phyloP scores from a whole-genome alignment of 2,797 vertebrate species.

The Dromococcyx pavoninus region DNA sequence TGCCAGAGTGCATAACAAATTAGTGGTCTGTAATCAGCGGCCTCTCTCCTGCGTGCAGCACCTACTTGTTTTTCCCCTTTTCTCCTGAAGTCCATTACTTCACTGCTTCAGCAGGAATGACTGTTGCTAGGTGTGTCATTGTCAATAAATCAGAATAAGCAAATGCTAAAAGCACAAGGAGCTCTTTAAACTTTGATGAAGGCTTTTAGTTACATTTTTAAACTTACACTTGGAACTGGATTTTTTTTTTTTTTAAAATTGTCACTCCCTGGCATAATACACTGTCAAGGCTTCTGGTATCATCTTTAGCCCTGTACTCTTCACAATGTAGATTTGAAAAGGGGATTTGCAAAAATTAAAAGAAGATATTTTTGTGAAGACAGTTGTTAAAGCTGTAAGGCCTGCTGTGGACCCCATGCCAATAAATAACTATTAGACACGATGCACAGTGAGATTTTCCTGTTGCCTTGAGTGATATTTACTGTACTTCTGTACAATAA shows the following conservation, averaged over 20 bases:
- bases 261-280: conserved; percentile 76
- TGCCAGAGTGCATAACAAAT: conserved; percentile 95
- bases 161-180: conserved; percentile 82
- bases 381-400: background rate
- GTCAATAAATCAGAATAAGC: conserved; percentile 87
- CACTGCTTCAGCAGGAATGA: conserved; percentile 71
- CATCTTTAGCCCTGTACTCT: conserved; percentile 51
- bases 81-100: conserved; percentile 80
- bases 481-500: background rate
- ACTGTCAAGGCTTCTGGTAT: conserved; percentile 67
- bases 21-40: conserved; percentile 95
- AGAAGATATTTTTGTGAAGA: background rate
- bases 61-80: conserved; percentile 74
- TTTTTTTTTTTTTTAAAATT: conserved; percentile 66
- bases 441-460: background rate
- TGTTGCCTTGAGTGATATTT: background rate
- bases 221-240: conserved; percentile 79
- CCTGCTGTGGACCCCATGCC: background rate
- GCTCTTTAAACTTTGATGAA: conserved; percentile 88
- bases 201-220: conserved; percentile 88
- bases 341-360: conserved; percentile 53
- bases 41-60: conserved; percentile 80
- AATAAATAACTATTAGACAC: conserved; percentile 48
- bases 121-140: conserved; percentile 82
- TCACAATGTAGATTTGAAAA: conserved; percentile 51